Conservation (phyloP, 2,113 vertebrate genomes). For the Dinomys branickii region DNA sequence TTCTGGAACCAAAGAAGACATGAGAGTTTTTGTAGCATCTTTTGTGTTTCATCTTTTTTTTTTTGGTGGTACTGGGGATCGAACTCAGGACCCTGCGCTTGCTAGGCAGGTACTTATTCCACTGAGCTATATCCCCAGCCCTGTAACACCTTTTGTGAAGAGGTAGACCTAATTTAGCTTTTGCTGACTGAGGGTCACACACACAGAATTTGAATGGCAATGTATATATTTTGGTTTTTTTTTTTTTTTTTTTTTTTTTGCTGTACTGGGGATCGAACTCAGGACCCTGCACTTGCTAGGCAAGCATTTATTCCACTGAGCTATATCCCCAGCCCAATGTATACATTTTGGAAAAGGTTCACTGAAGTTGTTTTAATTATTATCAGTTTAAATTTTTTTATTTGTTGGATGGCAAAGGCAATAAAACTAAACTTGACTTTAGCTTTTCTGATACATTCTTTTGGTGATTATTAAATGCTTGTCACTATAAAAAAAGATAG, state of each 20-base stretch:
- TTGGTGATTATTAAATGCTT: slow-evolving; percentile 38
- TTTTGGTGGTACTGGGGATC: too few relatives aligned
- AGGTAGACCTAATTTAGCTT: slow-evolving; percentile 41
- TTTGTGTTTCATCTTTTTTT: too few relatives aligned
- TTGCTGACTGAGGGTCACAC: neutral
- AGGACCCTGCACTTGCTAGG: too few relatives aligned
- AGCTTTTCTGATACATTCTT: neutral
- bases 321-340: too few relatives aligned
- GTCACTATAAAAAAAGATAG: neutral
- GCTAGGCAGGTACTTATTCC: too few relatives aligned
- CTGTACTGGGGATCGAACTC: too few relatives aligned
- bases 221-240: slow-evolving; percentile 36
- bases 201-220: neutral
- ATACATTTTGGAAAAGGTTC: slow-evolving; percentile 31
- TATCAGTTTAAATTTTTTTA: neutral
- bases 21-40: slow-evolving; percentile 25
- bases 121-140: too few relatives aligned
- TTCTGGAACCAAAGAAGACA: slow-evolving; percentile 26
- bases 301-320: too few relatives aligned
- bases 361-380: slow-evolving; percentile 28
- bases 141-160: slow-evolving; percentile 32
- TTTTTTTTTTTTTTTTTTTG: too few relatives aligned
- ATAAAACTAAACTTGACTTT: slow-evolving; percentile 62
- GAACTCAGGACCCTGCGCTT: too few relatives aligned
- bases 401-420: slow-evolving; percentile 49